Percentiles rank a stretch among this genome's conserved stretches.
phyloP scores from a whole-genome alignment of 2,888 invertebrate genomes.

The Ryuthela nishihirai region DNA sequence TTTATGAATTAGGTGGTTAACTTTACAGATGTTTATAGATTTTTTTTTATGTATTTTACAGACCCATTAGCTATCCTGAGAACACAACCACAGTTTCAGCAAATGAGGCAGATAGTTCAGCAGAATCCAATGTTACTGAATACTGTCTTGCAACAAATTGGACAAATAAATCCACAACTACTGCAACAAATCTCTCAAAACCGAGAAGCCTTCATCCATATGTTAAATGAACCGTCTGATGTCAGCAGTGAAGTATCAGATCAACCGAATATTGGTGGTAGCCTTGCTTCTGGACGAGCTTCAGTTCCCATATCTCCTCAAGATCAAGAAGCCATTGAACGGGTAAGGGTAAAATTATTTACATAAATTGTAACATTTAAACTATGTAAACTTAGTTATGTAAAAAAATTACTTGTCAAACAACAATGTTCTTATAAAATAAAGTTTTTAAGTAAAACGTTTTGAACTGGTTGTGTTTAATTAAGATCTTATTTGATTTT shows the following conservation, averaged over 20 bases:
- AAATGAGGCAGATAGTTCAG: conserved; percentile 82
- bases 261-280: background rate
- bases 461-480: too few relatives aligned
- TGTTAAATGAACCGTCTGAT: conserved; percentile 81
- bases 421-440: too few relatives aligned
- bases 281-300: conserved; percentile 6
- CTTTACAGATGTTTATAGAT: background rate
- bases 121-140: conserved; percentile 90
- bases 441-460: too few relatives aligned
- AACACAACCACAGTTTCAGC: conserved; percentile 91
- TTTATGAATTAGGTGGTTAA: too few relatives aligned
- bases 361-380: too few relatives aligned
- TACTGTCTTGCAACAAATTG: conserved; percentile 91
- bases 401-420: too few relatives aligned
- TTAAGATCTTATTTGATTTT: too few relatives aligned
- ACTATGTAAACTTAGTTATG: too few relatives aligned
- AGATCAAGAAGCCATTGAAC: conserved; percentile 94
- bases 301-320: conserved; percentile 71
- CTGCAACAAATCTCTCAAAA: conserved; percentile 87
- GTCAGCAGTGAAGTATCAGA: conserved; percentile 15
- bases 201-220: conserved; percentile 90
- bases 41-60: too few relatives aligned
- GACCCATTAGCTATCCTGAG: conserved; percentile 88
- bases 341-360: too few relatives aligned
- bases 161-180: conserved; percentile 90